A percentile compares a stretch with the other conserved stretches of the same genome.
Evolutionary conservation across 2,797 vertebrate species (phyloP).

Genomic region (Hyperoplus immaculatus): DNA sequence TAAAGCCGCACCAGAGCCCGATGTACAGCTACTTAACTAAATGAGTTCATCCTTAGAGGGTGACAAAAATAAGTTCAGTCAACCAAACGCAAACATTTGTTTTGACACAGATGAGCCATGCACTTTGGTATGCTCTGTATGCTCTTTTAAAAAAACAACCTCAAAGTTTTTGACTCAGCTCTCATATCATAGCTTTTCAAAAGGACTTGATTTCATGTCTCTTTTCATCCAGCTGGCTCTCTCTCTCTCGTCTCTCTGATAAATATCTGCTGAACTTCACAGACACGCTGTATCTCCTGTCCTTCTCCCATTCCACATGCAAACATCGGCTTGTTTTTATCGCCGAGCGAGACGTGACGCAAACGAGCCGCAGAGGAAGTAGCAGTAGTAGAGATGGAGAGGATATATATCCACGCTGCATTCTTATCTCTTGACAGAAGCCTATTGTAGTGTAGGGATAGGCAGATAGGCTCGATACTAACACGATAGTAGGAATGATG

Average conservation of each 20-base stretch:
- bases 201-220: not conserved
- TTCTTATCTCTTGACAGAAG: conserved; percentile 54
- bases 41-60: not conserved
- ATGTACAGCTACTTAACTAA: not conserved
- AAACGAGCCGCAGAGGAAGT: conserved; percentile 68
- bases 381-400: conserved; percentile 50
- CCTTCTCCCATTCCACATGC: conserved; percentile 43
- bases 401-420: conserved; percentile 29
- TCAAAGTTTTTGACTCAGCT: not conserved
- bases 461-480: conserved; percentile 33
- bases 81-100: conserved; percentile 45
- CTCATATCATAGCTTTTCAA: not conserved
- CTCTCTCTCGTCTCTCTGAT: conserved; percentile 40
- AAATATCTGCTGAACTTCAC: conserved; percentile 47
- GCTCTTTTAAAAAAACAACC: conserved; percentile 13
- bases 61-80: conserved; percentile 6
- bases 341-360: conserved; percentile 56
- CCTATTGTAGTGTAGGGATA: conserved; percentile 56
- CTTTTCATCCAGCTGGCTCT: conserved; percentile 18
- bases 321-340: conserved; percentile 42
- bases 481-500: conserved; percentile 64
- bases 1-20: no score
- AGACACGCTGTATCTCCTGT: conserved; percentile 15
- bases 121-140: conserved; percentile 3
- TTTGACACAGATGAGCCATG: conserved; percentile 29